These are phyloP conservation scores for Heterotilapia buettikoferi DNA, from an alignment of 2,113 vertebrate species.

Conservation along the genomic window DNA sequence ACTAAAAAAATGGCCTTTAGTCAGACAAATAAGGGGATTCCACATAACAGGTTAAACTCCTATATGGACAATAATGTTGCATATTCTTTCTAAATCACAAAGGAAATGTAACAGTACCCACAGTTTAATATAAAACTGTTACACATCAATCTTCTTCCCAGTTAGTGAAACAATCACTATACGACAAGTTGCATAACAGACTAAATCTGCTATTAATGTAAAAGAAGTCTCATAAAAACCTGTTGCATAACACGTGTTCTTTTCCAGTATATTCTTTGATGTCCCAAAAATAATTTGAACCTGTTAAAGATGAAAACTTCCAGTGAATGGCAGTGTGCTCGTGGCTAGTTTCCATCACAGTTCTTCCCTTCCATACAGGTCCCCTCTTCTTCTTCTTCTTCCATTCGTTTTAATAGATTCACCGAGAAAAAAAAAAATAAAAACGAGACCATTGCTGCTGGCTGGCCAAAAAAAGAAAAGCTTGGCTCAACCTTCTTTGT, in stretches of 20 bases:
- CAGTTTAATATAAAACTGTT: slow-evolving; percentile 46
- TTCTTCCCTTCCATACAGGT: slow-evolving; percentile 44
- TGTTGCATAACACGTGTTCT: slow-evolving; percentile 48
- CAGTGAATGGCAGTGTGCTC: slow-evolving; percentile 55
- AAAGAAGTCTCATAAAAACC: slow-evolving; percentile 55
- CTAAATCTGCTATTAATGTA: slow-evolving; percentile 57
- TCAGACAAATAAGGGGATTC: slow-evolving; percentile 1
- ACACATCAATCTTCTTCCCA: slow-evolving; percentile 16
- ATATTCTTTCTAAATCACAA: slow-evolving; percentile 3
- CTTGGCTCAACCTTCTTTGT: slow-evolving; percentile 63
- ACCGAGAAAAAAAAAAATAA: slow-evolving; percentile 8
- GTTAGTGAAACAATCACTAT: slow-evolving; percentile 53
- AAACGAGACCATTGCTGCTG: slow-evolving; percentile 41
- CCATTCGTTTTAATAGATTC: slow-evolving; percentile 43
- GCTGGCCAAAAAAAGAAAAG: slow-evolving; percentile 54
- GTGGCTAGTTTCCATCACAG: slow-evolving; percentile 55
- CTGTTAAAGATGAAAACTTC: slow-evolving; percentile 46
- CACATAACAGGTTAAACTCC: slow-evolving; percentile 1
- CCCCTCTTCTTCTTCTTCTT: slow-evolving; percentile 11
- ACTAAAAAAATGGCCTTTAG: not conserved
- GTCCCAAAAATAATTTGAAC: slow-evolving; percentile 60
- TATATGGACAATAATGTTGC: not conserved
- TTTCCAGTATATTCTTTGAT: slow-evolving; percentile 67
- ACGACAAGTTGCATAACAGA: slow-evolving; percentile 61
- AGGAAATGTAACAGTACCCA: slow-evolving; percentile 22